A percentile compares a stretch with the other conserved stretches of the same genome.
phyloP scores from a whole-genome alignment of 2,888 invertebrate species.

The Dryococelus australis region DNA sequence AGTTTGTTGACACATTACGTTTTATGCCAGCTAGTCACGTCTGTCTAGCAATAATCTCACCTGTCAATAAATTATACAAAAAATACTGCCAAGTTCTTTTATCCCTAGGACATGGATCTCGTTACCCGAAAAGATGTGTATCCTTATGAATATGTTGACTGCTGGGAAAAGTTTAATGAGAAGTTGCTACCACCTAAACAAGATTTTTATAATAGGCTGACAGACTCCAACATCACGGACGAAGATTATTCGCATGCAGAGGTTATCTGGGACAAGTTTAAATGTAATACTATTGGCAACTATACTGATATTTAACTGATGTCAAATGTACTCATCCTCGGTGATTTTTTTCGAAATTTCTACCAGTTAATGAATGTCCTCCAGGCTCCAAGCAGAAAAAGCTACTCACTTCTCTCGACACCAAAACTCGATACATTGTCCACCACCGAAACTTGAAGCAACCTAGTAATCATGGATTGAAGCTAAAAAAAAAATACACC shows the following conservation, averaged over 20 bases:
- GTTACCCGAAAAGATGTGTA: constrained; percentile 26
- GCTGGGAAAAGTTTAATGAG: not conserved
- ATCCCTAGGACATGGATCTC: not conserved
- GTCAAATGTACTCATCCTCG: not conserved
- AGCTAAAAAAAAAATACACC: constrained; percentile 25
- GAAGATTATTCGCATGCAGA: constrained; percentile 30
- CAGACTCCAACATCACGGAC: not conserved
- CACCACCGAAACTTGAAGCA: constrained; percentile 12
- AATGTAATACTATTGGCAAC: not conserved
- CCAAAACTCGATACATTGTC: not conserved
- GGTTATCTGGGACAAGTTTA: constrained; percentile 18
- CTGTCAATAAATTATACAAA: not conserved
- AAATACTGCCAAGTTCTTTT: not conserved
- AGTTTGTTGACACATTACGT: not conserved
- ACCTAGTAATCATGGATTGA: constrained; percentile 17
- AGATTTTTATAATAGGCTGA: constrained; percentile 23
- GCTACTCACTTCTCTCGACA: not conserved
- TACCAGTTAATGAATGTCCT: not conserved
- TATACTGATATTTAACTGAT: not conserved
- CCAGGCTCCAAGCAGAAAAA: not conserved
- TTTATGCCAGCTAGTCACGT: not conserved
- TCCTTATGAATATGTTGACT: constrained; percentile 29
- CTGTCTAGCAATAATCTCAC: not conserved
- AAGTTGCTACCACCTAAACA: constrained; percentile 19
- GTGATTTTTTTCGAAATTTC: not conserved